Evolutionary conservation across 2,888 invertebrate species (phyloP).

Genomic region (Netelia melanura): DNA sequence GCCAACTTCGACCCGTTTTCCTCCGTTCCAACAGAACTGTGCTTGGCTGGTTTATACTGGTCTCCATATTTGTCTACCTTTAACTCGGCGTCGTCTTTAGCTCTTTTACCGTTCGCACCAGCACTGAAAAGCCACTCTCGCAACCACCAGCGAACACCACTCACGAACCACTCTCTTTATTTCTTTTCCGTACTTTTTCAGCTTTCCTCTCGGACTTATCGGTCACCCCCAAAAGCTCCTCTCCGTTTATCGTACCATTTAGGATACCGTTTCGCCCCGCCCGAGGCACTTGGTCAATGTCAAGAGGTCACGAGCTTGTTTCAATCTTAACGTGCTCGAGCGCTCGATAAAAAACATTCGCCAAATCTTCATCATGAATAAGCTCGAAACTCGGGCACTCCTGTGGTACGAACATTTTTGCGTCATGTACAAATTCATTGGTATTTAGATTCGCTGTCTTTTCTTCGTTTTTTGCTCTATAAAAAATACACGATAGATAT

Average conservation of each 20-base stretch:
- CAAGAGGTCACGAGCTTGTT: constrained; percentile 62
- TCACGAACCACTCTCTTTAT: constrained; percentile 34
- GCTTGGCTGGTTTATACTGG: constrained; percentile 17
- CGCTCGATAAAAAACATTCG: constrained; percentile 3
- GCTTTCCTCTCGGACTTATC: constrained; percentile 42
- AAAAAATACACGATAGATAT: background rate
- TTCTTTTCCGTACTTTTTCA: constrained; percentile 50
- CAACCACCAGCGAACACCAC: constrained; percentile 17
- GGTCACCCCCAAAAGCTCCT: constrained; percentile 44
- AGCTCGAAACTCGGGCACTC: background rate
- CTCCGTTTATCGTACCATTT: constrained; percentile 58
- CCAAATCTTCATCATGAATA: constrained; percentile 6
- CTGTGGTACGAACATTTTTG: constrained; percentile 33
- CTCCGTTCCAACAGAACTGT: constrained; percentile 17
- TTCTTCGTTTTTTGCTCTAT: background rate
- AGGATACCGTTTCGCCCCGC: constrained; percentile 35
- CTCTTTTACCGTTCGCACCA: constrained; percentile 10
- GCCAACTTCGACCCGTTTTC: constrained; percentile 20
- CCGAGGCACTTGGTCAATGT: constrained; percentile 59
- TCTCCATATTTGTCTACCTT: constrained; percentile 48
- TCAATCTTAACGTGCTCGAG: constrained; percentile 46
- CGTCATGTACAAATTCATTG: background rate
- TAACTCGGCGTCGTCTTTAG: constrained; percentile 27
- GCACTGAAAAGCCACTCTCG: constrained; percentile 5
- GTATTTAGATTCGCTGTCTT: constrained; percentile 6